These are phyloP conservation scores for Dendrocopos noguchii DNA, from an alignment of 2,113 vertebrate genomes.

Conservation along the genomic window DNA sequence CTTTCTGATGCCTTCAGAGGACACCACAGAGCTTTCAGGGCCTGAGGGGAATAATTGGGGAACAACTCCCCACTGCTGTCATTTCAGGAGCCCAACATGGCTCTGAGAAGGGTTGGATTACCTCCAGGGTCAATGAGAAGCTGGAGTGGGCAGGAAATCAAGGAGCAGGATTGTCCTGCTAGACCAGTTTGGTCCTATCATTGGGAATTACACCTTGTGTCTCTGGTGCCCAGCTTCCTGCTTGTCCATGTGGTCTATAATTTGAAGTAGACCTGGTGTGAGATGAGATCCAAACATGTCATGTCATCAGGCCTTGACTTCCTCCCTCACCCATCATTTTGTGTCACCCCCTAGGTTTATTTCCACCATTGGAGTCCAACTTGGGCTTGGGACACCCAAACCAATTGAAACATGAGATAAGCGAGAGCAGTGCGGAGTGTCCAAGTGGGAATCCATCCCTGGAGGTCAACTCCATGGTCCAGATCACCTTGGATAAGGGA, in stretches of 20 bases:
- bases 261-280: neutral
- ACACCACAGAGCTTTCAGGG: neutral
- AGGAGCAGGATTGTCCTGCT: neutral
- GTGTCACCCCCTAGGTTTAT: neutral
- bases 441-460: slow-evolving; percentile 18
- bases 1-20: neutral
- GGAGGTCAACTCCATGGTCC: slow-evolving; percentile 80
- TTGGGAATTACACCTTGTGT: neutral
- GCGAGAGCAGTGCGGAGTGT: neutral
- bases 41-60: neutral
- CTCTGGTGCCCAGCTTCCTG: neutral
- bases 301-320: neutral
- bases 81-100: neutral
- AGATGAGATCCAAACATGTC: neutral
- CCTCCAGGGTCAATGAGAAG: accelerated
- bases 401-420: neutral
- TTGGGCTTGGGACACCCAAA: neutral
- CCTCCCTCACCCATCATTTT: neutral
- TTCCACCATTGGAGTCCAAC: neutral
- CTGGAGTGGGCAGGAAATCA: neutral
- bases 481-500: slow-evolving; percentile 74
- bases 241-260: neutral
- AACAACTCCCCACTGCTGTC: neutral
- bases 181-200: neutral
- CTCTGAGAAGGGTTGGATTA: neutral